Evolutionary conservation across 2,888 invertebrate genomes (phyloP), one percentile per base, ranked within the genome.

Genomic region (Hirtodrosophila alboralis): DNA sequence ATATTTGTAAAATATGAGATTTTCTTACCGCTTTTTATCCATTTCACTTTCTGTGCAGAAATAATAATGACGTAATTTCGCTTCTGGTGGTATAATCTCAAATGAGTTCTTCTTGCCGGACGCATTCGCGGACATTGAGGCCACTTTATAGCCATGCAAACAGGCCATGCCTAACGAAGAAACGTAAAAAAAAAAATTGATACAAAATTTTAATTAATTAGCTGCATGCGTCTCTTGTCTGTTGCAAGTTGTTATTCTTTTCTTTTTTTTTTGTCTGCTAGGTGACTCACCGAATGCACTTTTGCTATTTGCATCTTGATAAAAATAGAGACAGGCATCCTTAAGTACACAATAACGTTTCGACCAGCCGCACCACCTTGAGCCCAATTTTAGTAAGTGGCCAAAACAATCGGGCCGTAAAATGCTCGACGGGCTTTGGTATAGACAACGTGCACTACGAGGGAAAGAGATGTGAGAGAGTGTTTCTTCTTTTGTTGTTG

Each of bases 1-100:
- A 5, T 18, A 18, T 18, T 18, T 18, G n/a, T n/a, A n/a, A n/a
- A n/a, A 18, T 18, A 5, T 3, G 18, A 5, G 4, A 18, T 18
- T 18, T 18, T 18, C 53, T 59, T 88, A 97, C 98, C 97, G 94
- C 92, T 97, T 97, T 89, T 96, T 96, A 88, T 98, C 98, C 92
- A 97, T 96, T 91, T 98, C 98, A 8, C 97, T 95, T 88, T 98
- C 98, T 0, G 97, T 96, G 89, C 96, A 95, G 91, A 98, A 97
- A 90, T 95, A 96, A 89, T 96, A 97, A 89, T 95, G 96, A 84
- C 96, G 93, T 89, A 97, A 95, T 76, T 94, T 95, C 1, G 95
- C 92, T 85, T 97, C 97, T 1, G 97, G 95, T 44, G 98, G 97
- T 89, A 96, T 93, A 54, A 97, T 93, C 91, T 97, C 97, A 90